Evolutionary conservation across 1,140 invertebrate genomes (phyloP), one percentile per base, ranked within the genome.

Genomic region (Dendroctonus ponderosae): DNA sequence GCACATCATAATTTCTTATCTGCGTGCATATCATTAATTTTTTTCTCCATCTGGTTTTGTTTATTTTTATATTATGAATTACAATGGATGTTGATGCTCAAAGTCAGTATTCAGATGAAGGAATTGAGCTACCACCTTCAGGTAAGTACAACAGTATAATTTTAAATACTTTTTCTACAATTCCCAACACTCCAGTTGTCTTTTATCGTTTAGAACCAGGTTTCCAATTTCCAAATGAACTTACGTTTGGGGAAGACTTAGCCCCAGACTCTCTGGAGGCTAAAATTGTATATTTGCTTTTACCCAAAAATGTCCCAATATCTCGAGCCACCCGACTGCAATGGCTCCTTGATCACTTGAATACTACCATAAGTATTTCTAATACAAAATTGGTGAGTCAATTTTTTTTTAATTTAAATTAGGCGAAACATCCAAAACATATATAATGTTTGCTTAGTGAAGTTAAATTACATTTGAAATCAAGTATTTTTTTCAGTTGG

Each of bases 291-390:
- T 91, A 86, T 76, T 77, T 91, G 9, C 75, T 91, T 26, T 86
- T 92, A 86, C 88, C 87, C 70, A 87, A 88, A 74, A 85, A 87
- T 59, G 89, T 89, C 72, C 84, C 89, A 37, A 86, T 92, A 67
- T 91, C 90, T 15, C 81, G 90, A 69, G 91, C 91, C 79, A 83
- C 88, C 37, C 79, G 91, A 71, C 85, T 89, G 49, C 86, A 89
- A 71, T 93, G 91, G 90, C 88, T 88, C 73, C 80, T 92, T 26
- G 82, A 86, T 66, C 84, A 89, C 76, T 77, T 93, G 37, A 87
- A 91, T 73, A 83, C 81, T 59, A 75, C 82, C n/a, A 80, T 91
- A 43, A 75, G 74, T 67, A 77, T 86, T 12, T 80, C 82, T 58
- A 72, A 75, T 61, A 66, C 66, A 14, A 71, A 76, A 66, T 63